phyloP scores from a whole-genome alignment of 2,888 invertebrate species.

The Campoplex nolae region DNA sequence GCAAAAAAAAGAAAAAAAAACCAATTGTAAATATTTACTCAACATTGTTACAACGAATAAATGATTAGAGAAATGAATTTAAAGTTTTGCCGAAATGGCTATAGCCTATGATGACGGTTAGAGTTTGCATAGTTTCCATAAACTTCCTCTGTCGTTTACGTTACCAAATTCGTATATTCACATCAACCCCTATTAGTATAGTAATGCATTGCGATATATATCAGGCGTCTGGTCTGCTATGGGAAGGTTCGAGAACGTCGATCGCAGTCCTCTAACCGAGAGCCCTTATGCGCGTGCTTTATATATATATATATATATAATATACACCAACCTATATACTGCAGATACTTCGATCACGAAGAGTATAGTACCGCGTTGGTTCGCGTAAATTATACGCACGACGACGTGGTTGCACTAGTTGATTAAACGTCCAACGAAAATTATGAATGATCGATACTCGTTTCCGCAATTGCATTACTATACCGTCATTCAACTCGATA shows the following conservation, averaged over 20 bases:
- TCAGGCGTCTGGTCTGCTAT: conserved; percentile 39
- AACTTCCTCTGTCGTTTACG: background rate
- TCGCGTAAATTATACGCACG: conserved; percentile 66
- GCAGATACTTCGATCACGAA: conserved; percentile 15
- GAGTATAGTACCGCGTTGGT: conserved; percentile 7
- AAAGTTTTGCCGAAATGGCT: background rate
- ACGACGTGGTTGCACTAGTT: conserved; percentile 68
- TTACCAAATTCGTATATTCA: conserved; percentile 39
- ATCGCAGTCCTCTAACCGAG: conserved; percentile 20
- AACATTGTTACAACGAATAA: background rate
- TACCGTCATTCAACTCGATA: conserved; percentile 55
- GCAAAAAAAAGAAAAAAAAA: too few species aligned
- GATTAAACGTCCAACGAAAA: conserved; percentile 77
- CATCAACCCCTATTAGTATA: conserved; percentile 31
- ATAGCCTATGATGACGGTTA: background rate
- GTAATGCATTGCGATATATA: conserved; percentile 31
- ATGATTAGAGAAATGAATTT: background rate
- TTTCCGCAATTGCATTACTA: conserved; percentile 67
- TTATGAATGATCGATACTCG: conserved; percentile 76
- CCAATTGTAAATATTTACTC: too few species aligned
- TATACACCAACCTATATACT: background rate
- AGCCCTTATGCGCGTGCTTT: background rate
- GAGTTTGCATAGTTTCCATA: conserved; percentile 3
- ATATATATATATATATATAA: background rate
- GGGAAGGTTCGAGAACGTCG: conserved; percentile 14